Evolutionary conservation across 2,113 vertebrate species (phyloP).

Genomic region (pig (Sus scrofa)): DNA sequence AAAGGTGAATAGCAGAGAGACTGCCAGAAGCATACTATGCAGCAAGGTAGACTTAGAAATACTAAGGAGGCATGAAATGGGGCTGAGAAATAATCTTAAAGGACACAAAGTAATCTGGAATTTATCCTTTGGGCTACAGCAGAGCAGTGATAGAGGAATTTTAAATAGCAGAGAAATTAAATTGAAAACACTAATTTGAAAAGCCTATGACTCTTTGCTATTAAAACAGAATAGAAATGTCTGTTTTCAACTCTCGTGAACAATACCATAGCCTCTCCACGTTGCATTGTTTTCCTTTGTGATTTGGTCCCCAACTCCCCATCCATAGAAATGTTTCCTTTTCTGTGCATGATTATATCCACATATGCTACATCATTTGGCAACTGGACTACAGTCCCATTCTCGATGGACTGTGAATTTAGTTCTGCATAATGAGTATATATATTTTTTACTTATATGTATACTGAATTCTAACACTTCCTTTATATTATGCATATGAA

Average conservation of each 20-base stretch:
- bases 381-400: constrained; percentile 34
- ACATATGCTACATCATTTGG: constrained; percentile 16
- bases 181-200: not conserved
- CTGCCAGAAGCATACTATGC: not conserved
- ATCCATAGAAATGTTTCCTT: constrained; percentile 35
- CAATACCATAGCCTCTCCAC: not conserved
- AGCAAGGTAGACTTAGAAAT: not conserved
- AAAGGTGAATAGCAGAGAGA: not conserved
- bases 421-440: constrained; percentile 42
- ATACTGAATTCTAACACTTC: constrained; percentile 38
- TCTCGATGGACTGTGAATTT: constrained; percentile 62
- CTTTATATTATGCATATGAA: constrained; percentile 35
- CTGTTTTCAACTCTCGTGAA: not conserved
- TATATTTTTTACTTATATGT: constrained; percentile 53
- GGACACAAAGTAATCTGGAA: not conserved
- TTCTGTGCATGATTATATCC: not conserved
- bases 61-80: not conserved
- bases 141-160: not conserved
- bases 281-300: constrained; percentile 47
- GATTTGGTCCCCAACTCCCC: constrained; percentile 37
- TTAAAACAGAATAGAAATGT: not conserved
- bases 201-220: not conserved
- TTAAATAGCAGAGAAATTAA: constrained; percentile 14
- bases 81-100: not conserved
- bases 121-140: not conserved